These are phyloP conservation scores for Pelecanus crispus DNA, from an alignment of 2,113 vertebrate species.

Conservation along the genomic window DNA sequence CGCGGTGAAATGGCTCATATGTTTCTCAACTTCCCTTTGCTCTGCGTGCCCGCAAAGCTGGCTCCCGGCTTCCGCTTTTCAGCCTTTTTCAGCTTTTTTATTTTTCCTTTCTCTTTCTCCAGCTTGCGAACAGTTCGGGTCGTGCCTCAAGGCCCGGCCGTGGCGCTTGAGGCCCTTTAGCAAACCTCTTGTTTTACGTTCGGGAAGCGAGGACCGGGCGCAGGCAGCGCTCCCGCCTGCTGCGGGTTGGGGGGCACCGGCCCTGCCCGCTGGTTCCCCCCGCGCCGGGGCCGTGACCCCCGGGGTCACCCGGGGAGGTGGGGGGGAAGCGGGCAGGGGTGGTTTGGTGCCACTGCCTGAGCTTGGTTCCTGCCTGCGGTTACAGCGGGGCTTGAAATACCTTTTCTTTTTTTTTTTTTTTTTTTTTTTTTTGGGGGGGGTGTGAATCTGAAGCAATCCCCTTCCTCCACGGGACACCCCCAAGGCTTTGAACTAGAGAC, in stretches of 20 bases:
- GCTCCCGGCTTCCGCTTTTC: background rate
- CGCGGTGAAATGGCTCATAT: background rate
- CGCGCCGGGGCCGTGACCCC: background rate
- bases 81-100: background rate
- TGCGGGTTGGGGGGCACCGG: background rate
- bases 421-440: no score
- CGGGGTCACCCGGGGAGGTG: background rate
- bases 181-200: accelerated
- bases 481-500: background rate
- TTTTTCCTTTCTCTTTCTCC: background rate
- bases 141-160: background rate
- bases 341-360: background rate
- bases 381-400: background rate
- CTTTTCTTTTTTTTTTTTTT: background rate
- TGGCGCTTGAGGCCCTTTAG: no score
- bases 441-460: background rate
- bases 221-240: background rate
- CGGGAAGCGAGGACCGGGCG: background rate
- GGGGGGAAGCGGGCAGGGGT: background rate
- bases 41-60: background rate
- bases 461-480: background rate
- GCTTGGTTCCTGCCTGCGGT: background rate
- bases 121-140: background rate
- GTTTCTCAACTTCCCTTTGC: conserved; percentile 37
- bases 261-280: background rate